phyloP scores from a whole-genome alignment of 2,888 invertebrate species.

The Netelia inedita region DNA sequence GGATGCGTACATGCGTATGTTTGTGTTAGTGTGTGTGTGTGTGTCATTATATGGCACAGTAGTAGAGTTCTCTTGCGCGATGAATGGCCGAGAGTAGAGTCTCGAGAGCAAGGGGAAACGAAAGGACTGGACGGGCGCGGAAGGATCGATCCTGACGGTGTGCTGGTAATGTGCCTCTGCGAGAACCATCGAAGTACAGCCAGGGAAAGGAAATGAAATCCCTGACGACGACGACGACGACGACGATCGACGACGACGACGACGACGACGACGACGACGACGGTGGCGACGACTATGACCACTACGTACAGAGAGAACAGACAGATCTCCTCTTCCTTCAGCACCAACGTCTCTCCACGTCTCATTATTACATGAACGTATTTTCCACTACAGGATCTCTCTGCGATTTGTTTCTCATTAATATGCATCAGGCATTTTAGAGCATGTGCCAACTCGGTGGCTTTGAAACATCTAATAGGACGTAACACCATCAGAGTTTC shows the following conservation, averaged over 20 bases:
- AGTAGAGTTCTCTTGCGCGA: constrained; percentile 49
- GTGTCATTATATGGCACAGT: constrained; percentile 26
- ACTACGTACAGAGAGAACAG: constrained; percentile 63
- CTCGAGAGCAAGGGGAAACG: constrained; percentile 68
- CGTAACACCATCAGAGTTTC: background rate
- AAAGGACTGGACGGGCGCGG: constrained; percentile 68
- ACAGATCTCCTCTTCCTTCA: constrained; percentile 46
- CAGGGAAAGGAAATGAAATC: constrained; percentile 82
- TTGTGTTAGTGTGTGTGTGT: constrained; percentile 7
- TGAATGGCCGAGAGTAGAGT: constrained; percentile 62
- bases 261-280: constrained; percentile 65
- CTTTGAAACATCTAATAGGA: constrained; percentile 24
- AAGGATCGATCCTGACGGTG: constrained; percentile 72
- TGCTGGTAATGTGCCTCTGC: background rate
- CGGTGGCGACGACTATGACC: constrained; percentile 68
- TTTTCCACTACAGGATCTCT: constrained; percentile 25
- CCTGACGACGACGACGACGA: constrained; percentile 69
- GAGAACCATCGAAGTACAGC: constrained; percentile 33
- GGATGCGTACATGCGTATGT: constrained; percentile 7
- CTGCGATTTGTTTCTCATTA: constrained; percentile 25
- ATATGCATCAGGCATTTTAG: constrained; percentile 34
- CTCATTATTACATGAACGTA: constrained; percentile 64
- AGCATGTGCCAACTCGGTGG: constrained; percentile 36
- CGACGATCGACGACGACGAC: constrained; percentile 25
- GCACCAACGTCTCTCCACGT: constrained; percentile 56